phyloP scores from a whole-genome alignment of 2,113 vertebrate genomes.

The Haemorhous mexicanus region DNA sequence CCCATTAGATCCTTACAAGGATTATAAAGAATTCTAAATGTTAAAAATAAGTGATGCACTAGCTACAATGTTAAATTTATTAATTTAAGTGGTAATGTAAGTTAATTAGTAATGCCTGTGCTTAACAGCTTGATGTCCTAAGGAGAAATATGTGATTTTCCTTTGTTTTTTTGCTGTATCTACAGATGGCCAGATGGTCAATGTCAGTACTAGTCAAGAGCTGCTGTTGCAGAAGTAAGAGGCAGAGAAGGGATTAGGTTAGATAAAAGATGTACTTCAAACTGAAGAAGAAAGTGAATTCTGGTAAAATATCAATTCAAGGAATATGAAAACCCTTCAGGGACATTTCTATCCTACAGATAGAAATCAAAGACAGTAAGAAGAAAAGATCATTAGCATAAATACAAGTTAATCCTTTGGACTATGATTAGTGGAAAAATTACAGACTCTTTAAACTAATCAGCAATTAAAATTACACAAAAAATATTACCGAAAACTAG shows the following conservation, averaged over 20 bases:
- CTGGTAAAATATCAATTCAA: background rate
- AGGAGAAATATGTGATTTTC: background rate
- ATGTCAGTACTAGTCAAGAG: background rate
- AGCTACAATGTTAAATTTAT: background rate
- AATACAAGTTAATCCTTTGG: background rate
- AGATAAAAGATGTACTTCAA: background rate
- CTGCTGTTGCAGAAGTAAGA: background rate
- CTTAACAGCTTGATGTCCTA: background rate
- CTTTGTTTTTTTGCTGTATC: background rate
- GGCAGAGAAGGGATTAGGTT: background rate
- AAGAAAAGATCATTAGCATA: background rate
- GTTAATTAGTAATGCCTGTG: background rate
- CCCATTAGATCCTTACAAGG: rapidly evolving
- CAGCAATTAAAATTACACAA: background rate
- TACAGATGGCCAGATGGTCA: background rate
- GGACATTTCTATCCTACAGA: background rate
- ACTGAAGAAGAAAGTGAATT: background rate
- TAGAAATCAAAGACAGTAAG: background rate
- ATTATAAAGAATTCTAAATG: background rate
- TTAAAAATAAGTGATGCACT: background rate
- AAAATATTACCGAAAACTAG: background rate
- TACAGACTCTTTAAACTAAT: background rate
- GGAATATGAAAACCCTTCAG: background rate
- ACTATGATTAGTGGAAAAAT: background rate
- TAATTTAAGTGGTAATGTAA: background rate